Percentiles rank a stretch among this genome's conserved stretches.
Conservation (phyloP, 2,797 vertebrate species). For the Eutrigla gurnardus region DNA sequence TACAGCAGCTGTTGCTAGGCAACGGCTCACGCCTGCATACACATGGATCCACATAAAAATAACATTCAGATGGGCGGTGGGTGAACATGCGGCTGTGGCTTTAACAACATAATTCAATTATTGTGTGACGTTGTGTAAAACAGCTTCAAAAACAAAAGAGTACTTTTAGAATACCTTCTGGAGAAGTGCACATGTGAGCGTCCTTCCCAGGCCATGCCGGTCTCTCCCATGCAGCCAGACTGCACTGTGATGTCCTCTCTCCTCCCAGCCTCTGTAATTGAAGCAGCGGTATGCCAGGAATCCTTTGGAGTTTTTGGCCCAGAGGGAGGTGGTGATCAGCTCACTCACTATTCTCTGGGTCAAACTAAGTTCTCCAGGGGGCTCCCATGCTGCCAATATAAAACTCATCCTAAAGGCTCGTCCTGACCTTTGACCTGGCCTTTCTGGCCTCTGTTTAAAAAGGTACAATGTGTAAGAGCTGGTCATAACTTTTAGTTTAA, state of each 20-base stretch:
- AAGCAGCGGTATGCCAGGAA: slow-evolving; percentile 70
- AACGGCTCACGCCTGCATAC: slow-evolving; percentile 46
- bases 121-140: neutral
- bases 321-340: slow-evolving; percentile 67
- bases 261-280: slow-evolving; percentile 52
- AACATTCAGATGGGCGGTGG: neutral
- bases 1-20: slow-evolving; percentile 65
- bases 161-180: neutral
- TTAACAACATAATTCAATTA: neutral
- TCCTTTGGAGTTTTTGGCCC: slow-evolving; percentile 68
- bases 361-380: slow-evolving; percentile 55
- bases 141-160: neutral
- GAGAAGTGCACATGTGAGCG: neutral
- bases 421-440: slow-evolving; percentile 45
- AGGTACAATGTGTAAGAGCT: neutral
- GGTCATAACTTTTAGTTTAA: neutral
- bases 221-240: slow-evolving; percentile 34
- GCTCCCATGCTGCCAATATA: slow-evolving; percentile 39
- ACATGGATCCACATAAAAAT: slow-evolving; percentile 24
- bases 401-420: slow-evolving; percentile 38
- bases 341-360: slow-evolving; percentile 65
- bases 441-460: neutral
- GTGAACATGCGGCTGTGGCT: neutral
- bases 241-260: slow-evolving; percentile 21
- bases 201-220: slow-evolving; percentile 6